Percentiles rank a stretch among this genome's conserved stretches.
Evolutionary conservation across 2,797 vertebrate genomes (phyloP).

Genomic region (Bryconaethiops microstoma): DNA sequence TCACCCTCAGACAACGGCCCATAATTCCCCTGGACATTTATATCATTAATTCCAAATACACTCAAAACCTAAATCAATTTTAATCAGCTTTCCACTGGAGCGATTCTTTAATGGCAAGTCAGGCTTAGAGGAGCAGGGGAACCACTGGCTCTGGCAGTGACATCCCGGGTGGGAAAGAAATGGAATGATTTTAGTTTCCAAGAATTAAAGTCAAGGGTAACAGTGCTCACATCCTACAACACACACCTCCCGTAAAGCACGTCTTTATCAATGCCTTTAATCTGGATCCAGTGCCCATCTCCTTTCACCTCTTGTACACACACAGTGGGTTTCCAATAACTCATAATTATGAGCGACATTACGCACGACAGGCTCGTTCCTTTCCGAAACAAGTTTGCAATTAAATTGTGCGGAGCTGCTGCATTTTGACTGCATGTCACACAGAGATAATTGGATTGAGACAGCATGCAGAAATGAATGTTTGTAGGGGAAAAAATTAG

Average conservation of each 20-base stretch:
- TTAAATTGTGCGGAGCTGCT: slow-evolving; percentile 47
- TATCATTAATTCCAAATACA: slow-evolving; percentile 72
- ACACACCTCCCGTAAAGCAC: slow-evolving; percentile 35
- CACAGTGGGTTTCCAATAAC: slow-evolving; percentile 55
- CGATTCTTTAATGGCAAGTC: slow-evolving; percentile 58
- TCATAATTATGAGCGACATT: slow-evolving; percentile 56
- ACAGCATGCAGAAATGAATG: slow-evolving; percentile 33
- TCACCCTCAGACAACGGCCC: slow-evolving; percentile 60
- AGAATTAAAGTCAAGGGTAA: slow-evolving; percentile 50
- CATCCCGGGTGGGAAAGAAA: slow-evolving; percentile 28
- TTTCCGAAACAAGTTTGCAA: slow-evolving; percentile 54
- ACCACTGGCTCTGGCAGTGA: slow-evolving; percentile 22
- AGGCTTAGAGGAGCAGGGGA: slow-evolving; percentile 19
- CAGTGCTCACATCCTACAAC: slow-evolving; percentile 37
- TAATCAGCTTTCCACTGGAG: slow-evolving; percentile 61
- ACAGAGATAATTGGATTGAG: slow-evolving; percentile 53
- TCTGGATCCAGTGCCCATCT: slow-evolving; percentile 36
- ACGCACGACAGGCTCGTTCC: slow-evolving; percentile 46
- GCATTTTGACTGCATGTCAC: slow-evolving; percentile 48
- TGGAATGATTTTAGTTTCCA: slow-evolving; percentile 40
- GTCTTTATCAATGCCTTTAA: slow-evolving; percentile 51
- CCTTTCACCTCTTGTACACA: slow-evolving; percentile 44
- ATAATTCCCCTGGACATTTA: slow-evolving; percentile 72
- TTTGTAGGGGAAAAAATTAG: slow-evolving; percentile 17
- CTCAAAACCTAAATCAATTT: slow-evolving; percentile 72